Conservation (phyloP, 2,888 invertebrate species). For the Philhelius pedissequus region DNA sequence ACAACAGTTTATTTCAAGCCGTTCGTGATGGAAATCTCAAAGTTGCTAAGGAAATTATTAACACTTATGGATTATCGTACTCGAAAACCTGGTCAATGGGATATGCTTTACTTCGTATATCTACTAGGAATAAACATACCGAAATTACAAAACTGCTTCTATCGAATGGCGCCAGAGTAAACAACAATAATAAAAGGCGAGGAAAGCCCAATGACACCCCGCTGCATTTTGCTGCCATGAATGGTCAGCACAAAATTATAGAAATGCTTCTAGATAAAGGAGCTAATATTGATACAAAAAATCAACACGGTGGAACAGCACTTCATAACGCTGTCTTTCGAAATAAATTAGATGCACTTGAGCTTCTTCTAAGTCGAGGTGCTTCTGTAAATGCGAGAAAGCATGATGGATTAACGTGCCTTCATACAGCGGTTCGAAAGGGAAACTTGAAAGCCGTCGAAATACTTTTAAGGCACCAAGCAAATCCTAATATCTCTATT, state of each 20-base stretch:
- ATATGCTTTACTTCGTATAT: neutral
- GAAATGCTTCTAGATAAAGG: conserved; percentile 1
- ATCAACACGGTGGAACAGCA: neutral
- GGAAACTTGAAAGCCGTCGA: neutral
- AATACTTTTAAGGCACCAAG: neutral
- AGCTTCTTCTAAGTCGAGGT: conserved; percentile 15
- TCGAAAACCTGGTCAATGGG: neutral
- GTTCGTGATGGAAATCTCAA: neutral
- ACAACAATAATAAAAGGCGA: neutral
- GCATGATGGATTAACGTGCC: neutral
- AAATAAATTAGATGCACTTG: neutral
- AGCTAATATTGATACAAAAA: neutral
- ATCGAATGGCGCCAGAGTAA: neutral
- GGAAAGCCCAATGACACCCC: neutral
- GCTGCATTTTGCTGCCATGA: neutral
- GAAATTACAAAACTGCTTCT: neutral
- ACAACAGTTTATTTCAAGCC: neutral
- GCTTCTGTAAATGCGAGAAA: conserved; percentile 10
- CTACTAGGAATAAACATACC: neutral
- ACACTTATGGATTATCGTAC: neutral
- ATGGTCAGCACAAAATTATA: neutral
- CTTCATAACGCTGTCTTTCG: conserved; percentile 6
- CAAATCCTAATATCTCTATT: neutral
- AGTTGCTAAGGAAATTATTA: neutral
- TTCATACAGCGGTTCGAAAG: conserved; percentile 2